Conservation (phyloP, 2,797 vertebrate species). For the Neoniphon sammara region DNA sequence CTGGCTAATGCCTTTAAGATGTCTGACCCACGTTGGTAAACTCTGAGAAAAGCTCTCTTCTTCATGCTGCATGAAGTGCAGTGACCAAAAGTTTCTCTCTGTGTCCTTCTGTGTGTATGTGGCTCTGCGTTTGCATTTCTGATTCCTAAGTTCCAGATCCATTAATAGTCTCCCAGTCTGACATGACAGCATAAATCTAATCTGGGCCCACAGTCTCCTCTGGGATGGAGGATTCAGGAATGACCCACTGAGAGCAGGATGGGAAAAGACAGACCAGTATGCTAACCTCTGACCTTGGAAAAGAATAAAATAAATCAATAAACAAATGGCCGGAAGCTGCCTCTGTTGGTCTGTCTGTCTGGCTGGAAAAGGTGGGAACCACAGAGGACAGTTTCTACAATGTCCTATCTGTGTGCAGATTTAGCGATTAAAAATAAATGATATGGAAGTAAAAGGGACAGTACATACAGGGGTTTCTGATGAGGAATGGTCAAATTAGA, state of each 20-base stretch:
- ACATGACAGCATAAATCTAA: constrained; percentile 70
- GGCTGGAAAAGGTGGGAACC: constrained; percentile 33
- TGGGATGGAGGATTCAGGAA: constrained; percentile 63
- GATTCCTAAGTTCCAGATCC: constrained; percentile 65
- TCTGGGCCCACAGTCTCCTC: constrained; percentile 62
- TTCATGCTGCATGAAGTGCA: constrained; percentile 19
- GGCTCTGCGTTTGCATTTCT: constrained; percentile 66
- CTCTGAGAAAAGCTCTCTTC: constrained; percentile 54
- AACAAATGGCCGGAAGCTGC: constrained; percentile 68
- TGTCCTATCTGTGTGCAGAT: constrained; percentile 4
- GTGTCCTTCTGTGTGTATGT: constrained; percentile 7
- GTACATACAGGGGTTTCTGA: not conserved
- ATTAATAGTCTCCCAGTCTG: constrained; percentile 66
- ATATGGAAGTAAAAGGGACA: not conserved
- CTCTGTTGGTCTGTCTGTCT: constrained; percentile 59
- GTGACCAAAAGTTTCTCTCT: not conserved
- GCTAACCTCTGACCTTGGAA: constrained; percentile 68
- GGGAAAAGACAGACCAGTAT: constrained; percentile 68
- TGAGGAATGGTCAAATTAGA: not conserved
- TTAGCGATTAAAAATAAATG: constrained; percentile 6
- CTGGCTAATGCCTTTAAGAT: not conserved
- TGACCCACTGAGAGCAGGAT: constrained; percentile 65
- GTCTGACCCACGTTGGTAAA: constrained; percentile 21
- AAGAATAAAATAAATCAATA: constrained; percentile 73
- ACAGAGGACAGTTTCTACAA: constrained; percentile 18